Evolutionary conservation across 2,113 vertebrate genomes (phyloP), one percentile per base, ranked within the genome.

Genomic region (Rhea americana): DNA sequence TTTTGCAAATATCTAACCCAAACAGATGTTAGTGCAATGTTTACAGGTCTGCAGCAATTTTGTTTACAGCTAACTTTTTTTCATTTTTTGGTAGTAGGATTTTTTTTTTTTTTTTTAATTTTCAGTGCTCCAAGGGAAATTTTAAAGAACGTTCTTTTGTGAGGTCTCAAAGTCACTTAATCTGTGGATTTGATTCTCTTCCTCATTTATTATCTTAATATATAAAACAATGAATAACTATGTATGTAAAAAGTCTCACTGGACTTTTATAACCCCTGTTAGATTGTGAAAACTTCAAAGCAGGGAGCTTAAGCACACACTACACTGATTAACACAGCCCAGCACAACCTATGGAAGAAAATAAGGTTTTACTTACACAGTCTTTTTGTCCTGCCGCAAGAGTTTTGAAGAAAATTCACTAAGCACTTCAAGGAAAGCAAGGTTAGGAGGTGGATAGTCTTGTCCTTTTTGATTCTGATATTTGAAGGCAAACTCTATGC

Each of bases 401-500:
- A 99, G 98, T 95, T 99, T 99, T 78, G 99, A 99, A 81, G 99
- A 99, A 95, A 99, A 99, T 96, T 99, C 99, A 93, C 99, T 99
- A 26, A 99, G 97, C 56, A 99, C 99, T 97, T 99, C 99, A 67
- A 99, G 98, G 97, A 99, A 99, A 96, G 99, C 99, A 96, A 99
- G 96, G 93, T 99, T 99, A 62, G 98, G 97, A 75, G 99, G 99
- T 73, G 99, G 99, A 89, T 98, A 99, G 93, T 99, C 99, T 81
- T 98, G 96, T 96, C 99, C 99, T 97, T 99, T 99, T 79, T 99
- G 98, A 97, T 99, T 99, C 96, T 98, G 99, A 84, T 99, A 99
- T 96, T 99, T 99, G 96, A 99, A 99, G 50, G 99, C 99, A 98
- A 99, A 99, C 95, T 99, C 99, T 95, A 99, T 99, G 71, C 99